A percentile compares a stretch with the other conserved stretches of the same genome.
These are phyloP conservation scores for Corbicula japonica DNA, from an alignment of 2,888 invertebrate species.

Conservation along the genomic window DNA sequence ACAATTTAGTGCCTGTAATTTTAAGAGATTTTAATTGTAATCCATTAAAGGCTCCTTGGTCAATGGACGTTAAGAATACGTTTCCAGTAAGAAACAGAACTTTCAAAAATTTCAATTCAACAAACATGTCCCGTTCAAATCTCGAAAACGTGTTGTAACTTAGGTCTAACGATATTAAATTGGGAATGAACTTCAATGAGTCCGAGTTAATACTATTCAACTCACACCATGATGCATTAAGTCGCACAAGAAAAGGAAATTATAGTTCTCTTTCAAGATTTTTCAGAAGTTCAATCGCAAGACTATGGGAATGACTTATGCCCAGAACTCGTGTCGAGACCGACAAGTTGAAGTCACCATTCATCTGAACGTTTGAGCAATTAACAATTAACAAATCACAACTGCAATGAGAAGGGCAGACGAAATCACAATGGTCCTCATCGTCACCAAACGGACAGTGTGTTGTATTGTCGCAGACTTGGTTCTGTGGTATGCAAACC, in stretches of 20 bases:
- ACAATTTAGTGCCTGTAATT: slow-evolving; percentile 12
- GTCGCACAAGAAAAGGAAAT: too few relatives aligned
- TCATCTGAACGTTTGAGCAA: too few relatives aligned
- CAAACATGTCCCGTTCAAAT: slow-evolving; percentile 6
- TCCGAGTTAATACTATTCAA: too few relatives aligned
- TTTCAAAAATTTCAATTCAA: background rate
- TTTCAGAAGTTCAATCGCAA: too few relatives aligned
- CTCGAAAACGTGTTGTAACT: slow-evolving; percentile 16
- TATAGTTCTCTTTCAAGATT: too few relatives aligned
- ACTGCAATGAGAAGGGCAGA: slow-evolving; percentile 41
- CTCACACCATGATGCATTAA: too few relatives aligned
- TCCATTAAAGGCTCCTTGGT: slow-evolving; percentile 42
- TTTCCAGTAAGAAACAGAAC: slow-evolving; percentile 27
- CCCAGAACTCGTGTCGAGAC: too few relatives aligned
- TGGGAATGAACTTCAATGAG: slow-evolving; percentile 5
- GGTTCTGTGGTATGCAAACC: slow-evolving; percentile 40
- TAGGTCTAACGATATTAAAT: slow-evolving; percentile 26
- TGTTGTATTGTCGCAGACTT: slow-evolving; percentile 54
- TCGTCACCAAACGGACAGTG: slow-evolving; percentile 62
- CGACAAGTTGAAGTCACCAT: too few relatives aligned
- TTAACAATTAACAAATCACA: too few relatives aligned
- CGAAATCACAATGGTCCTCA: slow-evolving; percentile 49
- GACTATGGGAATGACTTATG: too few relatives aligned
- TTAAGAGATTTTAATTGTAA: slow-evolving; percentile 28
- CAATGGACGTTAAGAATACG: background rate